A percentile compares a stretch with the other conserved stretches of the same genome.
These are phyloP conservation scores for Caranx ignobilis DNA, from an alignment of 2,113 vertebrate genomes.

Conservation along the genomic window DNA sequence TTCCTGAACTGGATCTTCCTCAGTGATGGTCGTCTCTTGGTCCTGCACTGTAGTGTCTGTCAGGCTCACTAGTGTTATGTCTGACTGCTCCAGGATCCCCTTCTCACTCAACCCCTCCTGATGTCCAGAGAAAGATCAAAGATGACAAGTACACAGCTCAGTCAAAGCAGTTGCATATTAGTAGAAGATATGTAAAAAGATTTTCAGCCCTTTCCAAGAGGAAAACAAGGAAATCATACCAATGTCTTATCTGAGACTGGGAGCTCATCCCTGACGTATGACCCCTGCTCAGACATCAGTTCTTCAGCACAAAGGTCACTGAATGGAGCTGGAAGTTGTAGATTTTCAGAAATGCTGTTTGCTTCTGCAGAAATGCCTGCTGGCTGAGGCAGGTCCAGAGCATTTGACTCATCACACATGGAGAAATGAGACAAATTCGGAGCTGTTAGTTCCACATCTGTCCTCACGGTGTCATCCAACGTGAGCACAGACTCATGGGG, in stretches of 20 bases:
- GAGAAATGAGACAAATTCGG: slow-evolving; percentile 17
- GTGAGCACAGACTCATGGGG: slow-evolving; percentile 47
- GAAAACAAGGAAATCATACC: slow-evolving; percentile 28
- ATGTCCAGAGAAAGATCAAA: not conserved
- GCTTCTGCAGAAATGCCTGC: not conserved
- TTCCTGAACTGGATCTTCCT: slow-evolving; percentile 26
- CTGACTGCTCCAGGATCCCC: slow-evolving; percentile 94
- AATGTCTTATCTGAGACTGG: slow-evolving; percentile 13
- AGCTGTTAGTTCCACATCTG: slow-evolving; percentile 2
- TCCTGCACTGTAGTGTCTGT: slow-evolving; percentile 85
- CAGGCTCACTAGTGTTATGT: slow-evolving; percentile 87
- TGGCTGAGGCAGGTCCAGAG: not conserved
- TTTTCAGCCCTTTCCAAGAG: not conserved
- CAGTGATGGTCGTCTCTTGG: slow-evolving; percentile 64
- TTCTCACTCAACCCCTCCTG: slow-evolving; percentile 82
- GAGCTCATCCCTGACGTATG: not conserved
- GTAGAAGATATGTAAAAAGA: not conserved
- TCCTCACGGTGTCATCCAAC: not conserved
- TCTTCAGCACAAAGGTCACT: not conserved
- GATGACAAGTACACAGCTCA: not conserved
- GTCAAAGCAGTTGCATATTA: too few relatives aligned
- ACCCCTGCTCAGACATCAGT: not conserved
- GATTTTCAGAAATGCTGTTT: not conserved
- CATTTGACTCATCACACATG: not conserved
- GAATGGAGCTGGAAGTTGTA: not conserved